phyloP scores from a whole-genome alignment of 2,797 vertebrate species.

The Poeciliopsis presidionis region DNA sequence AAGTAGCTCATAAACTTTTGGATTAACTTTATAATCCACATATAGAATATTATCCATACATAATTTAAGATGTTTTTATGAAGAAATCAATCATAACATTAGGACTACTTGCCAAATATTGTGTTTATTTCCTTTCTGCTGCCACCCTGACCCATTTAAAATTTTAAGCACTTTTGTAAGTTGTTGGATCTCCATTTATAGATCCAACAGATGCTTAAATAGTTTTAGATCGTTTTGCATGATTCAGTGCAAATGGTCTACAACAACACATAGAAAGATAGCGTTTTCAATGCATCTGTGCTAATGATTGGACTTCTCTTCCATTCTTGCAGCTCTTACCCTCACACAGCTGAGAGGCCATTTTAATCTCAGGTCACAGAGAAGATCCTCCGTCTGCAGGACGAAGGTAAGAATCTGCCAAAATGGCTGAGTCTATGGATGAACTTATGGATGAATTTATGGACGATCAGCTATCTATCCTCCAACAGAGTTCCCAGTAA shows the following conservation, averaged over 20 bases:
- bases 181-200: no score
- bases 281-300: not conserved
- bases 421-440: no score
- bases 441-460: no score
- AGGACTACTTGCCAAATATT: not conserved
- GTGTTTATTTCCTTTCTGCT: not conserved
- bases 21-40: not conserved
- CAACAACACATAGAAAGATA: not conserved
- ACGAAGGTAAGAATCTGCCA: no score
- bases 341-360: constrained; percentile 72
- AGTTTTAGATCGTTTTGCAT: not conserved
- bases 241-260: not conserved
- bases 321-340: constrained; percentile 65
- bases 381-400: constrained; percentile 65
- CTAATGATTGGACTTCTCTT: constrained; percentile 77
- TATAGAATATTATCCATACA: not conserved
- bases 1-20: not conserved
- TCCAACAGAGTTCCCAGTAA: constrained; percentile 9
- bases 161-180: not conserved
- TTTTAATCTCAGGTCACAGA: constrained; percentile 71
- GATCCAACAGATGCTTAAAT: not conserved
- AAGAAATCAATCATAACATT: not conserved
- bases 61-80: not conserved
- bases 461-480: not conserved
- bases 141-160: not conserved